These are phyloP conservation scores for Drosophila stalkeri DNA, from an alignment of 2,888 invertebrate species.

Conservation along the genomic window DNA sequence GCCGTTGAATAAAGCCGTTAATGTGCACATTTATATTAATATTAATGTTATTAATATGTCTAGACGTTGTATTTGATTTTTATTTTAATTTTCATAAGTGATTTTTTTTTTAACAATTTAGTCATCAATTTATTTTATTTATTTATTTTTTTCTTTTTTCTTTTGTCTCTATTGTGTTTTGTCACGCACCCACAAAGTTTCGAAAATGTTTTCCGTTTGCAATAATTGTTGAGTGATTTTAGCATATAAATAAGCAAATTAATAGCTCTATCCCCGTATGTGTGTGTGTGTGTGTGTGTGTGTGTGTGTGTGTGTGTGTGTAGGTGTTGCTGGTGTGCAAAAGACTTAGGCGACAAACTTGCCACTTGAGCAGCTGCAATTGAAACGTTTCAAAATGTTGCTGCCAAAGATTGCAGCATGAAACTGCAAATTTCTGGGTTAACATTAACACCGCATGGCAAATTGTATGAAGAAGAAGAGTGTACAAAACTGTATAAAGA, in stretches of 20 bases:
- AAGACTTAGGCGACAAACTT: constrained; percentile 59
- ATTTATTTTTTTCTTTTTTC: not conserved
- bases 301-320: constrained; percentile 25
- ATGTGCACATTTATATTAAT: constrained; percentile 30
- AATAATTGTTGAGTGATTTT: constrained; percentile 40
- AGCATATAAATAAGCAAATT: constrained; percentile 40
- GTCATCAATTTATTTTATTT: constrained; percentile 39
- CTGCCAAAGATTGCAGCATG: constrained; percentile 61
- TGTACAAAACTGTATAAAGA: not conserved
- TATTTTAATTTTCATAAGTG: constrained; percentile 24
- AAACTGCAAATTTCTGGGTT: constrained; percentile 66
- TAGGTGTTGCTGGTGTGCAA: constrained; percentile 39
- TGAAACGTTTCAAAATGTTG: constrained; percentile 40
- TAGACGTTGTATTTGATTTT: constrained; percentile 21
- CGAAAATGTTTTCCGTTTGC: constrained; percentile 63
- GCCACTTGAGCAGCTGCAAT: constrained; percentile 30
- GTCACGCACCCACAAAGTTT: constrained; percentile 56
- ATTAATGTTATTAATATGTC: constrained; percentile 32
- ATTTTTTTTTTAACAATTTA: constrained; percentile 37
- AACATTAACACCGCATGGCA: constrained; percentile 40
- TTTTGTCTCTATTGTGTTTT: constrained; percentile 33
- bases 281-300: not conserved
- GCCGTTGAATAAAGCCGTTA: constrained; percentile 43
- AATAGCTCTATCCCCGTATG: constrained; percentile 1
- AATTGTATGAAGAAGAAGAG: constrained; percentile 4